Percentiles rank a stretch among this genome's conserved stretches.
Conservation (phyloP, 2,113 vertebrate genomes). For the Syngnathus floridae region DNA sequence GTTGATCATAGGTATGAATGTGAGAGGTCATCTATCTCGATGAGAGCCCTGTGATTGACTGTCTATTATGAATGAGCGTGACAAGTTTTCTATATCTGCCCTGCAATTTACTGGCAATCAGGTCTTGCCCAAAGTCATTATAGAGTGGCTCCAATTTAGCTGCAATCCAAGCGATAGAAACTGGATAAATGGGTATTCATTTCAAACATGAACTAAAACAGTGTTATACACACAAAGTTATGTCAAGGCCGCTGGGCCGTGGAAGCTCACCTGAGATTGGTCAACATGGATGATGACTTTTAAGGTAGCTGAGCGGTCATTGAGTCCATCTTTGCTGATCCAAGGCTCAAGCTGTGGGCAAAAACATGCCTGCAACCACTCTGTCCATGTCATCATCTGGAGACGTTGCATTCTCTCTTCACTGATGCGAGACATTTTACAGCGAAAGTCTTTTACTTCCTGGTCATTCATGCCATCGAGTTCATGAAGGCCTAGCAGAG, state of each 20-base stretch:
- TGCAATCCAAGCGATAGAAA: no score
- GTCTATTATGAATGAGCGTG: not conserved
- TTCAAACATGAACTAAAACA: no score
- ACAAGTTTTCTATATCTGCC: not conserved
- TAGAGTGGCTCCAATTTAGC: no score
- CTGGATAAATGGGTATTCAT: no score
- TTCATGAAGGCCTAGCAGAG: constrained; percentile 83
- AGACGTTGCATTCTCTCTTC: constrained; percentile 85
- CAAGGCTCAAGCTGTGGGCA: constrained; percentile 81
- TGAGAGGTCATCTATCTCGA: not conserved
- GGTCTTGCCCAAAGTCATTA: no score
- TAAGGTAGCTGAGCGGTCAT: constrained; percentile 77
- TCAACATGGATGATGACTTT: constrained; percentile 91
- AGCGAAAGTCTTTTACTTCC: constrained; percentile 92
- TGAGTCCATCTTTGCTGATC: constrained; percentile 68
- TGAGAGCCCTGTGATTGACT: not conserved
- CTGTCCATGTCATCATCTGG: constrained; percentile 81
- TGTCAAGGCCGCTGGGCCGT: not conserved
- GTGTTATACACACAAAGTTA: no score
- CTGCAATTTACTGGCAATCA: not conserved
- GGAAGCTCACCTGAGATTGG: constrained; percentile 80
- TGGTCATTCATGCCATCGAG: constrained; percentile 88
- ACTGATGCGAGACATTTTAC: constrained; percentile 86
- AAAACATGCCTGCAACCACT: constrained; percentile 88
- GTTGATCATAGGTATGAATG: not conserved